Conservation (phyloP, 2,888 invertebrate genomes). For the Tridacna crocea region DNA sequence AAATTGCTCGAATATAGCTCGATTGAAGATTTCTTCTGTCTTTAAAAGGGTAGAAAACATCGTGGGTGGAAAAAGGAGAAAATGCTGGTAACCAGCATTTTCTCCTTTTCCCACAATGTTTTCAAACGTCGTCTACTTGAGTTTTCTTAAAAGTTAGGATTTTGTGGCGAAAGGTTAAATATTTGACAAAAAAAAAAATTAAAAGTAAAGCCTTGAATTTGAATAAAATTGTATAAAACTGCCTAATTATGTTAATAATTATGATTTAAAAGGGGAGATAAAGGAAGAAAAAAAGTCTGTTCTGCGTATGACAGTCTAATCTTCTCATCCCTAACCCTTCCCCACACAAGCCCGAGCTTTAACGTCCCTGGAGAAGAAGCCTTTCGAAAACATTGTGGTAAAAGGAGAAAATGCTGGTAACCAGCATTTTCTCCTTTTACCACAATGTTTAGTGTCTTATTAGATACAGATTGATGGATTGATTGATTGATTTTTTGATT, state of each 20-base stretch:
- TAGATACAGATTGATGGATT: no score
- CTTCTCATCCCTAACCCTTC: background rate
- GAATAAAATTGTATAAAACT: no score
- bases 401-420: background rate
- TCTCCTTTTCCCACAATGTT: conserved; percentile 7
- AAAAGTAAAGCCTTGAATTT: no score
- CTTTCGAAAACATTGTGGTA: background rate
- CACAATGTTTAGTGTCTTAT: background rate
- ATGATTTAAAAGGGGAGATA: no score
- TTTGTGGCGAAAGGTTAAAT: no score
- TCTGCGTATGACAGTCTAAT: no score
- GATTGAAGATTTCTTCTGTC: no score
- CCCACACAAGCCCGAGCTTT: background rate
- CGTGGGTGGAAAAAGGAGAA: background rate
- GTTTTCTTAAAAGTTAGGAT: background rate
- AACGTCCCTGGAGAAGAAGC: background rate
- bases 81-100: background rate
- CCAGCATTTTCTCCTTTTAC: background rate
- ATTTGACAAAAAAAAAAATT: no score
- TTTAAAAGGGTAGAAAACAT: conserved; percentile 5
- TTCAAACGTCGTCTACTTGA: background rate
- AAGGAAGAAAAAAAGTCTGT: no score
- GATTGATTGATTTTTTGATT: no score
- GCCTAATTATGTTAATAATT: no score
- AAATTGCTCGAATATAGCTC: no score